These are phyloP conservation scores for Orius insidiosus DNA, from an alignment of 1,140 invertebrate species.

Conservation along the genomic window DNA sequence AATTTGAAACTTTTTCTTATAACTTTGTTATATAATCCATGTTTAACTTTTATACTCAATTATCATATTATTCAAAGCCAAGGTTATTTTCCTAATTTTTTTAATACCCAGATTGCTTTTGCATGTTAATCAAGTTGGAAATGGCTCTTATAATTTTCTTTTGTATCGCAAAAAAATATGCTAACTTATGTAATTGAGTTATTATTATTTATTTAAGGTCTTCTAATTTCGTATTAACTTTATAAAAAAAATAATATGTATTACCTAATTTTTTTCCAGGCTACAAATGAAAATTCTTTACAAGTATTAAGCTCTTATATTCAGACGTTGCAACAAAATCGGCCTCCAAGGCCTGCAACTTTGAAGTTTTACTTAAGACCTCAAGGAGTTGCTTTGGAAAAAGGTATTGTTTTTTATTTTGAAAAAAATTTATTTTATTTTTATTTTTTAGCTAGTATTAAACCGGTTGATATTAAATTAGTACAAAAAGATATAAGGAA, in stretches of 20 bases:
- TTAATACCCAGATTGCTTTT: too few relatives aligned
- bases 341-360: constrained; percentile 35
- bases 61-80: background rate
- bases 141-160: too few relatives aligned
- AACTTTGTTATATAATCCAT: background rate
- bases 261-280: constrained; percentile 33
- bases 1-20: background rate
- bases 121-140: too few relatives aligned
- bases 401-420: constrained; percentile 8
- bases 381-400: constrained; percentile 13
- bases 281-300: constrained; percentile 78
- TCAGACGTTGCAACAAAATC: constrained; percentile 47
- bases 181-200: background rate
- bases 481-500: constrained; percentile 46
- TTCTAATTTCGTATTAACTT: background rate
- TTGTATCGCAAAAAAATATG: background rate
- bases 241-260: background rate
- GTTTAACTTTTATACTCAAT: background rate
- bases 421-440: background rate
- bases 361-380: constrained; percentile 51
- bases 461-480: constrained; percentile 51
- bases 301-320: constrained; percentile 72
- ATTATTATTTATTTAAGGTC: background rate
- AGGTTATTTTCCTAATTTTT: background rate
- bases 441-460: constrained; percentile 38